Conservation (phyloP, 2,888 invertebrate genomes). For the Seira sanloemensis region DNA sequence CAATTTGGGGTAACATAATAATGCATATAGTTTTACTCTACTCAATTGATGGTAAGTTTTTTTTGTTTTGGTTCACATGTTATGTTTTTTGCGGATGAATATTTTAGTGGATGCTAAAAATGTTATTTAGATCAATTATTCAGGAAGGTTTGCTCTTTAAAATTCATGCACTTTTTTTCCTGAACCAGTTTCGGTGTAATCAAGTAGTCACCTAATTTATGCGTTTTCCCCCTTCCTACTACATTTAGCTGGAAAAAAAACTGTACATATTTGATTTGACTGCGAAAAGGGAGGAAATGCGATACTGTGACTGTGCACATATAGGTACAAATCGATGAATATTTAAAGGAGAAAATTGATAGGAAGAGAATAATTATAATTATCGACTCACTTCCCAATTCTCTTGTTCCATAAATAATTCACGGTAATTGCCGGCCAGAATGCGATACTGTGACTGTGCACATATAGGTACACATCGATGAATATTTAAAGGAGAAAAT, state of each 20-base stretch:
- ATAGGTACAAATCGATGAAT: neutral
- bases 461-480: neutral
- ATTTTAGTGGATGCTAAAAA: neutral
- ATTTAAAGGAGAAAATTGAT: neutral
- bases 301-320: no score
- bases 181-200: neutral
- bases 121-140: neutral
- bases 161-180: neutral
- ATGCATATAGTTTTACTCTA: neutral
- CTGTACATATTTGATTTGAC: neutral
- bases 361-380: neutral
- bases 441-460: no score
- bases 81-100: neutral
- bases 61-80: neutral
- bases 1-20: no score
- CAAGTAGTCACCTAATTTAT: neutral
- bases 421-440: neutral
- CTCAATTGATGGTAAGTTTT: neutral
- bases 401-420: slow-evolving; percentile 1
- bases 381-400: neutral
- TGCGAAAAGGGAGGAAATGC: neutral
- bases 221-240: neutral
- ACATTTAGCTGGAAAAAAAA: neutral
- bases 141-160: neutral
- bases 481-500: neutral